phyloP scores from a whole-genome alignment of 1,140 invertebrate species.

The Lordiphosa stackelbergi region DNA sequence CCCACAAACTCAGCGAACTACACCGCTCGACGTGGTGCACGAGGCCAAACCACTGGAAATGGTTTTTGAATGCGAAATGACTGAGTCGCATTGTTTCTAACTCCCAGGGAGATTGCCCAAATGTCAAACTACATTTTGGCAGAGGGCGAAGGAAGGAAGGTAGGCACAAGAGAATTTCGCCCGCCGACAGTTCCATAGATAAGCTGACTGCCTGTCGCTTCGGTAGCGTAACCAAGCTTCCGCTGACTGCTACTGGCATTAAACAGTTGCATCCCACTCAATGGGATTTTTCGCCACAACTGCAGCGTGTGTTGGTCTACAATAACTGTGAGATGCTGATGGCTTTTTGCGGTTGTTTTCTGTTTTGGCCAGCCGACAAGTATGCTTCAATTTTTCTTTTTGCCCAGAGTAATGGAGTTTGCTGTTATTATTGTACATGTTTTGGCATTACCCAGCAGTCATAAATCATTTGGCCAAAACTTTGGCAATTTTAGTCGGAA shows the following conservation, averaged over 20 bases:
- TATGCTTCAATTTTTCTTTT: slow-evolving; percentile 41
- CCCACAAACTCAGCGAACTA: slow-evolving; percentile 3
- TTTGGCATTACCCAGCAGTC: slow-evolving; percentile 14
- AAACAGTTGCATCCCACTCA: slow-evolving; percentile 55
- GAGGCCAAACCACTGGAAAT: slow-evolving; percentile 22
- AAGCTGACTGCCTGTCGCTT: slow-evolving; percentile 60
- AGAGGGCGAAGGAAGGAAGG: background rate
- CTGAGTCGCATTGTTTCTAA: slow-evolving; percentile 28
- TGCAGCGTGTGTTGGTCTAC: slow-evolving; percentile 24
- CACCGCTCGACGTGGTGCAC: slow-evolving; percentile 25
- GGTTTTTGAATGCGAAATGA: slow-evolving; percentile 61
- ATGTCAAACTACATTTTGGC: slow-evolving; percentile 48
- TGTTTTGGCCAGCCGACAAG: slow-evolving; percentile 39
- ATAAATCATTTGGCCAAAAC: slow-evolving; percentile 58
- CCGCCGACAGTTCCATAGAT: slow-evolving; percentile 50
- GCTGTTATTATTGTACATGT: slow-evolving; percentile 35
- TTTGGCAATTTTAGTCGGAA: slow-evolving; percentile 25
- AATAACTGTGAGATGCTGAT: slow-evolving; percentile 45
- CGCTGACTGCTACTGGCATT: slow-evolving; percentile 24
- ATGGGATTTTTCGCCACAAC: slow-evolving; percentile 10
- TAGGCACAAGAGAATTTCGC: slow-evolving; percentile 10
- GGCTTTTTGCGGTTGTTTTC: slow-evolving; percentile 32
- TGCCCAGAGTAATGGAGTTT: slow-evolving; percentile 23
- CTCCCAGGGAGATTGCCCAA: slow-evolving; percentile 44
- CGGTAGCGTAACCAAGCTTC: slow-evolving; percentile 10